Conservation (phyloP, 2,113 vertebrate genomes). For the Crocuta crocuta region DNA sequence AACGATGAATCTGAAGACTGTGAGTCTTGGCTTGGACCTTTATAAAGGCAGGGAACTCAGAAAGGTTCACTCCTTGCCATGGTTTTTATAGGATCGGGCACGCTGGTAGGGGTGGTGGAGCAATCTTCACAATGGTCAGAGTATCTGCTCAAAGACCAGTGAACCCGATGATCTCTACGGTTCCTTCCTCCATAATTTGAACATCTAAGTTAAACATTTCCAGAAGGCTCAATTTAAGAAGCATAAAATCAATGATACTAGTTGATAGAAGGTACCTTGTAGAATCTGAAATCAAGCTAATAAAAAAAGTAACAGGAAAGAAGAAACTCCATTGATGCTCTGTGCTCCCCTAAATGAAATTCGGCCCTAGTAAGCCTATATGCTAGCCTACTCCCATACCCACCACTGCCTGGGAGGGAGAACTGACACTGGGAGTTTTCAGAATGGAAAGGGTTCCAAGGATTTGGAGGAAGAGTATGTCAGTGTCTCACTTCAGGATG, state of each 20-base stretch:
- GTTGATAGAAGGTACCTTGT: neutral
- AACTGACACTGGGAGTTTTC: slow-evolving; percentile 57
- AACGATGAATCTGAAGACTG: neutral
- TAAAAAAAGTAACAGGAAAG: neutral
- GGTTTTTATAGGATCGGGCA: neutral
- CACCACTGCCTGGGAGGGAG: slow-evolving; percentile 61
- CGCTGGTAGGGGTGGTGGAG: neutral
- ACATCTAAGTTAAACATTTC: slow-evolving; percentile 28
- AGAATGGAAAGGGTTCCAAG: slow-evolving; percentile 70
- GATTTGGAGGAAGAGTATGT: slow-evolving; percentile 79
- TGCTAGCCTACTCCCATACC: slow-evolving; percentile 58
- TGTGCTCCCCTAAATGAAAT: slow-evolving; percentile 29
- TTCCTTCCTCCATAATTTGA: slow-evolving; percentile 22
- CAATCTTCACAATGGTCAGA: neutral
- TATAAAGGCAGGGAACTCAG: neutral
- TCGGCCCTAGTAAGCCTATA: slow-evolving; percentile 21
- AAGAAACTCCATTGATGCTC: slow-evolving; percentile 45
- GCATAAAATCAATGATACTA: slow-evolving; percentile 18
- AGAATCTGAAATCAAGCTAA: slow-evolving; percentile 34
- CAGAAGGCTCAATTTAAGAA: slow-evolving; percentile 42
- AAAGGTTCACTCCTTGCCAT: neutral
- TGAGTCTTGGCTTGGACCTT: neutral
- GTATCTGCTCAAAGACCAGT: neutral
- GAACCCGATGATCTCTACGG: neutral
- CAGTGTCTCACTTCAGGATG: slow-evolving; percentile 86